Evolutionary conservation across 2,113 vertebrate genomes (phyloP).

Genomic region (Paramisgurnus dabryanus): DNA sequence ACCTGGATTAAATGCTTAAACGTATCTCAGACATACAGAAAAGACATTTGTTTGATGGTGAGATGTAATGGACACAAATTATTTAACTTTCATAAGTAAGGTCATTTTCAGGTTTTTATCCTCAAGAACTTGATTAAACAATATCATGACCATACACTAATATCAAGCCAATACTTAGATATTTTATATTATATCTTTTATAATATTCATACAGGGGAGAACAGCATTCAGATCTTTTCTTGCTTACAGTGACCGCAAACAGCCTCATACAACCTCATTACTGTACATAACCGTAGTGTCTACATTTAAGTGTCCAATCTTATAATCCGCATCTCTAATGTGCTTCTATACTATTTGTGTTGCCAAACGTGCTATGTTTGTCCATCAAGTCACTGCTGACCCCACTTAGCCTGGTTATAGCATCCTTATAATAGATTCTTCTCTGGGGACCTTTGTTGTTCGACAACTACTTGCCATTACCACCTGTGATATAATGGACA

Average conservation of each 20-base stretch:
- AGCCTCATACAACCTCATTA: neutral
- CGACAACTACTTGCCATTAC: neutral
- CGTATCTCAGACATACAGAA: too few species aligned
- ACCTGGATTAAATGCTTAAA: too few species aligned
- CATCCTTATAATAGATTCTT: slow-evolving; percentile 17
- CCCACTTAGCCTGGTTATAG: slow-evolving; percentile 8
- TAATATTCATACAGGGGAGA: neutral
- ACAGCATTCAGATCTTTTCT: neutral
- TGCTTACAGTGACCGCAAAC: neutral
- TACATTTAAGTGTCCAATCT: slow-evolving; percentile 18
- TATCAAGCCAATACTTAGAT: too few species aligned
- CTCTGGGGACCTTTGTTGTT: neutral
- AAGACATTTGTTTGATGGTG: too few species aligned
- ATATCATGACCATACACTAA: too few species aligned
- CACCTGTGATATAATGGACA: slow-evolving; percentile 14
- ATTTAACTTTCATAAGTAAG: too few species aligned
- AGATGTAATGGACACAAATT: too few species aligned
- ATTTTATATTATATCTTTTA: too few species aligned
- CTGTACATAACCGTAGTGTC: neutral
- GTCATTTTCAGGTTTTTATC: too few species aligned
- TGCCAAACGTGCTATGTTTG: slow-evolving; percentile 13
- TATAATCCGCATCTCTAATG: slow-evolving; percentile 34
- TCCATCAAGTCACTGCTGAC: neutral
- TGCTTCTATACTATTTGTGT: neutral
- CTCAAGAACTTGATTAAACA: too few species aligned